Conservation (phyloP, 2,888 invertebrate species). For the Dynastes hyllus region DNA sequence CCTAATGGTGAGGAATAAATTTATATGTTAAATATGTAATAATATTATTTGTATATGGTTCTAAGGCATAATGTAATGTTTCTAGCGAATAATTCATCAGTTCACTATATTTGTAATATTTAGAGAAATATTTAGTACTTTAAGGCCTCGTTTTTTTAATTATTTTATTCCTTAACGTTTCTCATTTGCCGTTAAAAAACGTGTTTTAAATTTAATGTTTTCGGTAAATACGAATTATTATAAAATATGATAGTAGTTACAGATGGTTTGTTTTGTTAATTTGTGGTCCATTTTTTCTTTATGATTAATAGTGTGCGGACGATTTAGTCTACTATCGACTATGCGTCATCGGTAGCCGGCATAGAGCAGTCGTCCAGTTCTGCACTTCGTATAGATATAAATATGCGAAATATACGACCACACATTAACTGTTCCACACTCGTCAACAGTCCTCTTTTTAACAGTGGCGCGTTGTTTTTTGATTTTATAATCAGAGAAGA, state of each 20-base stretch:
- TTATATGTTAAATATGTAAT: constrained; percentile 20
- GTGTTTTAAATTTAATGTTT: background rate
- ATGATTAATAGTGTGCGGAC: background rate
- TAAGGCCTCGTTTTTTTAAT: constrained; percentile 49
- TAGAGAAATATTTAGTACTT: constrained; percentile 34
- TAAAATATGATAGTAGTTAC: constrained; percentile 26
- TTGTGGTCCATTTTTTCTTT: constrained; percentile 47
- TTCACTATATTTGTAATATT: constrained; percentile 35
- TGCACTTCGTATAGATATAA: no score
- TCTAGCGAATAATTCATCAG: constrained; percentile 23
- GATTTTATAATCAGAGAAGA: no score
- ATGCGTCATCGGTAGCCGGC: no score
- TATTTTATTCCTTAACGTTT: constrained; percentile 28
- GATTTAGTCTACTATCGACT: no score
- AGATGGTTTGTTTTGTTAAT: constrained; percentile 18
- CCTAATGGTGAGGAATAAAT: background rate
- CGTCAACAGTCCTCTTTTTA: no score
- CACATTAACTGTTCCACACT: no score
- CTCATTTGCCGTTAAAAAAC: constrained; percentile 17
- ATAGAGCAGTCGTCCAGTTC: no score
- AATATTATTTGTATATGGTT: constrained; percentile 35
- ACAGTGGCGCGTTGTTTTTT: no score
- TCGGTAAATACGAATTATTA: constrained; percentile 19
- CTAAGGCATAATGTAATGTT: constrained; percentile 51
- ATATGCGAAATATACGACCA: no score